These are phyloP conservation scores for Dynastes maya DNA, from an alignment of 2,888 invertebrate genomes.

Conservation along the genomic window DNA sequence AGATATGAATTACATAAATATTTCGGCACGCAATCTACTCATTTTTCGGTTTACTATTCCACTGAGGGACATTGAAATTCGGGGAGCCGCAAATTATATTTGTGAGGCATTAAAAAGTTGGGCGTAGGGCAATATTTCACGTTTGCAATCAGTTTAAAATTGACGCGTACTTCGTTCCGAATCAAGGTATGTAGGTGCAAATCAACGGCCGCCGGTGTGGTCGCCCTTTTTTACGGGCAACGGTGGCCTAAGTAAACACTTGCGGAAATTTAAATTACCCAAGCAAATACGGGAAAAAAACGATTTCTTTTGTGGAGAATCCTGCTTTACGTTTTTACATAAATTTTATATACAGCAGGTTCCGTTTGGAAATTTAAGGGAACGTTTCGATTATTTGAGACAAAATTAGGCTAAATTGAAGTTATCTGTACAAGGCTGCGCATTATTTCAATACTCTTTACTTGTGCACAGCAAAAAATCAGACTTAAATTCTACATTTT, in stretches of 20 bases:
- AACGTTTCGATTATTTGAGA: background rate
- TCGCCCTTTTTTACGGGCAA: conserved; percentile 35
- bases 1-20: conserved; percentile 53
- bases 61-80: conserved; percentile 56
- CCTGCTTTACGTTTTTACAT: background rate
- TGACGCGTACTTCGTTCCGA: conserved; percentile 45
- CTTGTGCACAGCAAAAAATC: too few relatives aligned
- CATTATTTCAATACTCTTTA: too few relatives aligned
- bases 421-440: too few relatives aligned
- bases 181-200: conserved; percentile 14
- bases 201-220: conserved; percentile 32
- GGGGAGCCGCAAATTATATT: conserved; percentile 58
- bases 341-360: background rate
- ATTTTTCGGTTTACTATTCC: conserved; percentile 54
- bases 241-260: conserved; percentile 41
- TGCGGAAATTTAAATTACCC: conserved; percentile 44
- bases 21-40: conserved; percentile 56
- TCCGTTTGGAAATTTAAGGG: background rate
- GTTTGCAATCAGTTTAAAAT: conserved; percentile 51
- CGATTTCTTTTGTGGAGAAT: conserved; percentile 22
- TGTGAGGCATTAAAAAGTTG: conserved; percentile 54
- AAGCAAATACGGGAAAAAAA: conserved; percentile 33
- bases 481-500: too few relatives aligned
- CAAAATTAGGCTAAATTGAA: background rate
- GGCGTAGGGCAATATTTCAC: conserved; percentile 48